Conservation (phyloP, 2,113 vertebrate species). For the Muntiacus muntjak region DNA sequence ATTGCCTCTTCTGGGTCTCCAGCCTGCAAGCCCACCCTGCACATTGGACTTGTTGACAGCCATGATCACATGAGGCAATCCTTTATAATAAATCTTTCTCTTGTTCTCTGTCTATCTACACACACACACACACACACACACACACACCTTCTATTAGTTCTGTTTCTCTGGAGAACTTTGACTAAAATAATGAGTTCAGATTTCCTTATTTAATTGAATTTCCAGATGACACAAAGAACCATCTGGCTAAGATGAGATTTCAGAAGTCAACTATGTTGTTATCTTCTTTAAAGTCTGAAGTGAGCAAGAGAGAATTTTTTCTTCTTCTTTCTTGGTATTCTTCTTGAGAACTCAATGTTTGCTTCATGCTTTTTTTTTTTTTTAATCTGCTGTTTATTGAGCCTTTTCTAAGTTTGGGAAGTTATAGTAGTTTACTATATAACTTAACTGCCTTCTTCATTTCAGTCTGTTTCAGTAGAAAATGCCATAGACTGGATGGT, state of each 20-base stretch:
- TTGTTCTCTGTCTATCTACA: neutral
- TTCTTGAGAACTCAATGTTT: neutral
- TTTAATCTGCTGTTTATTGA: neutral
- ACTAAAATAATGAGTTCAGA: neutral
- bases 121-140: neutral
- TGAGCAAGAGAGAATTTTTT: neutral
- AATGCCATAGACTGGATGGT: neutral
- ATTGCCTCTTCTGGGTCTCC: neutral
- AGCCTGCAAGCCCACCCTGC: neutral
- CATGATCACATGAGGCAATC: neutral
- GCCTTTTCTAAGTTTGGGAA: neutral
- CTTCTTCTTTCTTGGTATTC: neutral
- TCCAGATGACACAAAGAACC: neutral
- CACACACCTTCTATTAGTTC: neutral
- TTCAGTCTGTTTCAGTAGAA: neutral
- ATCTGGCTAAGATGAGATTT: neutral
- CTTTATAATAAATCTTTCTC: neutral
- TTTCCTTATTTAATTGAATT: neutral
- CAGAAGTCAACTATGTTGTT: neutral
- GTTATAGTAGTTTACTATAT: neutral
- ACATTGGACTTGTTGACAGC: neutral
- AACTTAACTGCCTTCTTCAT: neutral
- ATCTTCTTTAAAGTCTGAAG: neutral
- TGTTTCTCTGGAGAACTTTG: neutral
- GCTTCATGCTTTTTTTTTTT: neutral